Conservation (phyloP, 2,888 invertebrate genomes). For the Nemurella pictetii region DNA sequence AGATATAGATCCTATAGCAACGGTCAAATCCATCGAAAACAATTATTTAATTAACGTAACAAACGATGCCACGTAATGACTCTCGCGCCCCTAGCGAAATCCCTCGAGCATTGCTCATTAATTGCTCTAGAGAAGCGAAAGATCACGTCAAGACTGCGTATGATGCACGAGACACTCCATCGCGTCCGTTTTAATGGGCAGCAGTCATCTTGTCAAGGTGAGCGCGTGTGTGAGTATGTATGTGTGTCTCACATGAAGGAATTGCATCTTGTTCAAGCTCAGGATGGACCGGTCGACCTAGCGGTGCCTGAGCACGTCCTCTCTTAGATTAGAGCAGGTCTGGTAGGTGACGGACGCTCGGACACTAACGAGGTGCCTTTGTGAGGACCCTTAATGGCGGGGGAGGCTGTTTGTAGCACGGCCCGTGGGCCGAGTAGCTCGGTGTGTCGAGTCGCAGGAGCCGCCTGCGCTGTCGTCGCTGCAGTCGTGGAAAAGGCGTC, state of each 20-base stretch:
- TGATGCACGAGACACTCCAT: constrained; percentile 14
- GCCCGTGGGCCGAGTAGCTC: neutral
- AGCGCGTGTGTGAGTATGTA: too few species aligned
- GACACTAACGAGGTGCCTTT: constrained; percentile 42
- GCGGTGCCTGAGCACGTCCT: constrained; percentile 6
- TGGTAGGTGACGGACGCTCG: constrained; percentile 20
- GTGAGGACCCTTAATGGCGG: constrained; percentile 33
- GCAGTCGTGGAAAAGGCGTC: neutral
- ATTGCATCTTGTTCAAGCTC: neutral
- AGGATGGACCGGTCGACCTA: neutral
- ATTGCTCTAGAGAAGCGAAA: constrained; percentile 22
- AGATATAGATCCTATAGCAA: too few species aligned
- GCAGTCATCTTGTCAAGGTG: neutral
- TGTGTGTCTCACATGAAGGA: neutral
- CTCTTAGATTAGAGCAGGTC: neutral
- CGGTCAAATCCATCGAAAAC: neutral
- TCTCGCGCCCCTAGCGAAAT: neutral
- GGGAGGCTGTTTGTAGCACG: neutral
- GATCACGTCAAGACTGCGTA: constrained; percentile 8
- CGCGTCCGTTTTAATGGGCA: constrained; percentile 25
- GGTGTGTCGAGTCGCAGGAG: neutral
- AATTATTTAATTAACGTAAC: neutral
- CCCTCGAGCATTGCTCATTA: constrained; percentile 26
- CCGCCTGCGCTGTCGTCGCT: neutral
- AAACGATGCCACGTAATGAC: neutral